Conservation (phyloP, 2,797 vertebrate genomes). For the Sitta carolinensis region DNA sequence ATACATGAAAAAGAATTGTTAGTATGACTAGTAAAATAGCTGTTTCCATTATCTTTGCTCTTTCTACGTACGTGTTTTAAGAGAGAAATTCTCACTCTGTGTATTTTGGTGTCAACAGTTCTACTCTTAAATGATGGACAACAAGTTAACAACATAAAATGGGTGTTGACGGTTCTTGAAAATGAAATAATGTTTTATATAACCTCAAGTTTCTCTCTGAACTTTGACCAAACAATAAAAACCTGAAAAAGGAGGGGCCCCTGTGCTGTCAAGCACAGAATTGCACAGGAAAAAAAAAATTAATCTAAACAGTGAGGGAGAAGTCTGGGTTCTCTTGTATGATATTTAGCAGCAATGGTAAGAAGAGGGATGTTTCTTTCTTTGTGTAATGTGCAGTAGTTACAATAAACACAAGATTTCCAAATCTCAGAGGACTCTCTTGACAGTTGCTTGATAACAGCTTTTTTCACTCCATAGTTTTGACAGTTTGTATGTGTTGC, state of each 20-base stretch:
- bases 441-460: constrained; percentile 87
- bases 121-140: constrained; percentile 61
- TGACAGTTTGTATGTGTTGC: constrained; percentile 87
- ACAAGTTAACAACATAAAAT: constrained; percentile 76
- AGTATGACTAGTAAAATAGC: constrained; percentile 26
- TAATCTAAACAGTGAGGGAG: constrained; percentile 74
- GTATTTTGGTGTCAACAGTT: constrained; percentile 67
- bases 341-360: constrained; percentile 80
- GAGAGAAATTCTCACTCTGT: constrained; percentile 53
- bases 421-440: constrained; percentile 85
- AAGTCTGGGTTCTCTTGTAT: constrained; percentile 74
- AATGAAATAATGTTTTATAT: constrained; percentile 73
- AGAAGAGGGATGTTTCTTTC: constrained; percentile 81
- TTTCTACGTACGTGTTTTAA: constrained; percentile 20
- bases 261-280: constrained; percentile 72
- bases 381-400: constrained; percentile 93
- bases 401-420: constrained; percentile 86
- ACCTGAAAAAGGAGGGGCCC: constrained; percentile 58
- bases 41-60: constrained; percentile 27
- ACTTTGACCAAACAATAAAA: constrained; percentile 73
- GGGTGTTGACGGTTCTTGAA: constrained; percentile 69
- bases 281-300: constrained; percentile 63
- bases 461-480: constrained; percentile 85
- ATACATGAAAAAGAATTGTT: not conserved
- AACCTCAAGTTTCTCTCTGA: constrained; percentile 74